Base-by-base conservation (phyloP, 2,797 vertebrate species). In the Bovichtus variegatus region DNA sequence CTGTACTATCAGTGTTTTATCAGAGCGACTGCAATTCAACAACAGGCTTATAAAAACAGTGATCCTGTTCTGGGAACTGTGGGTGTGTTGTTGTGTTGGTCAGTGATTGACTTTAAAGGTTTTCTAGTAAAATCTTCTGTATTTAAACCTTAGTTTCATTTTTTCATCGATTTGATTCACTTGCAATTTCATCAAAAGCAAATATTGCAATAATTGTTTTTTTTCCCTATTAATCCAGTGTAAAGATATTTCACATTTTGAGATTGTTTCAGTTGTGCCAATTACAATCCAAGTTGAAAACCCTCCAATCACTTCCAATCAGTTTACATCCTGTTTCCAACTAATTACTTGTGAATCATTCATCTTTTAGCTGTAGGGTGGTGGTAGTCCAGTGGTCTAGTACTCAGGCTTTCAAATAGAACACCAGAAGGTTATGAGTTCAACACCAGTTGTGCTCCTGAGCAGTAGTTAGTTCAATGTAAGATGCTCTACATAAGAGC, bases 1-100 rank as follows among this genome's bases (percentile, higher is more conserved):
- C 80, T 49, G 23, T 34, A 15, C 73, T 88, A 90, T 91, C 87
- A 90, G 76, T 90, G 89, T 93, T 94, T 92, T 77, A 71, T 43
- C 87, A 93, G 84, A 82, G 74, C 47, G 50, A 53, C 68, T 62
- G 60, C 67, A 77, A 55, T 74, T 69, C 73, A 74, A 80, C 86
- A 87, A 81, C 72, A 84, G 12, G 66, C 59, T 63, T 75, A 74
- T 84, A 71, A 82, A 74, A 90, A 80, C 81, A 83, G 54, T 55
- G 43, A 21, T 38, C 70, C 65, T 63, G 76, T 79, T 47, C 44
- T 36, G 76, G 73, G 78, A 87, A 76, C 72, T 64, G 72, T 27
- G 74, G 79, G 76, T 66, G 73, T 13, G 61, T 41, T 59, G 66
- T 27, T 61, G 61, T 62, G 87, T 75, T 60, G 38, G 43, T 67